Conservation (phyloP, 2,888 invertebrate species). For the Sylvicola fuscatus region DNA sequence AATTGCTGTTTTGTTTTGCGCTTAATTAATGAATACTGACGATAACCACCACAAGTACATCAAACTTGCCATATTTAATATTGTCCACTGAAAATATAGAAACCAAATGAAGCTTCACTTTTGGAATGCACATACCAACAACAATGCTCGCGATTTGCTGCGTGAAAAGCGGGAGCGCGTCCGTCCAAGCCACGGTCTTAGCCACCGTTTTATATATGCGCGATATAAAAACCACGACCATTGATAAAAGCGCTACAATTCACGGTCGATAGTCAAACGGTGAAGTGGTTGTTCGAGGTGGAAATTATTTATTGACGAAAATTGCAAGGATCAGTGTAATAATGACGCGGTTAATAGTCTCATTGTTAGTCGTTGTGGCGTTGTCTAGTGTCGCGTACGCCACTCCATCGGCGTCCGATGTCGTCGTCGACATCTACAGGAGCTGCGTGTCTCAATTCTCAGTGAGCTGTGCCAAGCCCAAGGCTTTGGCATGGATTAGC, state of each 20-base stretch:
- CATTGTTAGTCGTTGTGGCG: slow-evolving; percentile 3
- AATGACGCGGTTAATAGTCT: slow-evolving; percentile 7
- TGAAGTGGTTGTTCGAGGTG: not conserved
- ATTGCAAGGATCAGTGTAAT: slow-evolving; percentile 10
- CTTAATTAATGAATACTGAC: too few relatives aligned
- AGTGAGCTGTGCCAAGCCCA: slow-evolving; percentile 54
- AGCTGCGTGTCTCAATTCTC: slow-evolving; percentile 48
- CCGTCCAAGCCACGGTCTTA: too few relatives aligned
- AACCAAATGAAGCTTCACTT: too few relatives aligned
- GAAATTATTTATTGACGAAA: too few relatives aligned
- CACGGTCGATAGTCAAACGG: slow-evolving; percentile 3
- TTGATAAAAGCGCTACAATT: slow-evolving; percentile 18
- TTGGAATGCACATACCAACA: too few relatives aligned
- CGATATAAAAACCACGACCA: slow-evolving; percentile 23
- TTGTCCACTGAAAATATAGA: too few relatives aligned
- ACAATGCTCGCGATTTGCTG: too few relatives aligned
- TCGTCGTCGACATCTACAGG: slow-evolving; percentile 42
- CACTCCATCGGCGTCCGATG: slow-evolving; percentile 33
- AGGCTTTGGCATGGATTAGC: slow-evolving; percentile 54
- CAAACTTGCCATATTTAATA: too few relatives aligned
- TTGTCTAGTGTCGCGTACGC: slow-evolving; percentile 3
- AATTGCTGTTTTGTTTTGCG: too few relatives aligned
- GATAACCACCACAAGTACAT: too few relatives aligned
- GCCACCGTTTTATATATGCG: slow-evolving; percentile 9
- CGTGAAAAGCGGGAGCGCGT: too few relatives aligned